phyloP scores from a whole-genome alignment of 2,113 vertebrate species.

The Odontesthes bonariensis region DNA sequence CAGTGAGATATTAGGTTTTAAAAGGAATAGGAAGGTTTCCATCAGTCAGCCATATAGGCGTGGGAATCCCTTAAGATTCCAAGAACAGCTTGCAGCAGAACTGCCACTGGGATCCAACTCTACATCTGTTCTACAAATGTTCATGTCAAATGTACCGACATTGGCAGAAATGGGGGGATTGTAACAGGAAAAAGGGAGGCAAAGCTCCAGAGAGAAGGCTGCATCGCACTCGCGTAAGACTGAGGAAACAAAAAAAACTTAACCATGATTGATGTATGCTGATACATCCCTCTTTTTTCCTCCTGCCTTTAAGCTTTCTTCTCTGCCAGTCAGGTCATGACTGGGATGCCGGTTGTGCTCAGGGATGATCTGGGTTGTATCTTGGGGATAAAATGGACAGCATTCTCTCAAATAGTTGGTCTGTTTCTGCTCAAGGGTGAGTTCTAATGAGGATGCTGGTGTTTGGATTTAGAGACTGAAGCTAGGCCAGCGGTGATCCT shows the following conservation, averaged over 20 bases:
- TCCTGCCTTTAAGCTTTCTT: constrained; percentile 15
- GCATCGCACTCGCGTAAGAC: constrained; percentile 4
- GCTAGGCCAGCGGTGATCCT: constrained; percentile 36
- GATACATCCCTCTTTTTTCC: constrained; percentile 8
- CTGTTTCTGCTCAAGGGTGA: constrained; percentile 54
- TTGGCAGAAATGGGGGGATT: neutral
- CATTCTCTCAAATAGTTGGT: constrained; percentile 36
- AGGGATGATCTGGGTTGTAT: constrained; percentile 9
- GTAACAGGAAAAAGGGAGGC: constrained; percentile 4
- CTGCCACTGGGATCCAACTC: constrained; percentile 42
- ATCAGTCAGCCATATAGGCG: neutral
- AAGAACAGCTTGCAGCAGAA: constrained; percentile 24
- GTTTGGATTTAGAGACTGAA: constrained; percentile 40
- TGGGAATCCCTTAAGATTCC: constrained; percentile 9
- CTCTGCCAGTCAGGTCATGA: neutral
- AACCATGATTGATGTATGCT: neutral
- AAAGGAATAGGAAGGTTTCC: neutral
- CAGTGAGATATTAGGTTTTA: neutral
- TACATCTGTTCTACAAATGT: constrained; percentile 65
- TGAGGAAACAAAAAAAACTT: constrained; percentile 15
- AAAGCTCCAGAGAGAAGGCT: constrained; percentile 2
- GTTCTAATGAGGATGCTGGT: constrained; percentile 64
- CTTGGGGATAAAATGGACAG: constrained; percentile 29
- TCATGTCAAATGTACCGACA: constrained; percentile 10
- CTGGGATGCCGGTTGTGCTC: constrained; percentile 8